A percentile compares a stretch with the other conserved stretches of the same genome.
Conservation (phyloP, 2,113 vertebrate species). For the Microcebus murinus region DNA sequence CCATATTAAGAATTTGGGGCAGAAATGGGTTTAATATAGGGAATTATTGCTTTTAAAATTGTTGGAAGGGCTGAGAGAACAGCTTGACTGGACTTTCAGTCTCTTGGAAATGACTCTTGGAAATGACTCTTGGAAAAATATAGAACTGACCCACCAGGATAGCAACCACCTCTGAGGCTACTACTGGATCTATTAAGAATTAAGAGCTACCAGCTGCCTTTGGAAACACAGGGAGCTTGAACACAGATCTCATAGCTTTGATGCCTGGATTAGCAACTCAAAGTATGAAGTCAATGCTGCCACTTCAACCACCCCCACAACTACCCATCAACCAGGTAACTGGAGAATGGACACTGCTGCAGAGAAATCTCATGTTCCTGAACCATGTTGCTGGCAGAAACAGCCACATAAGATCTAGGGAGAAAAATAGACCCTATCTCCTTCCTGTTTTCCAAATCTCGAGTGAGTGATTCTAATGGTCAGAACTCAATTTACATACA, state of each 20-base stretch:
- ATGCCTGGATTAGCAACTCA: not conserved
- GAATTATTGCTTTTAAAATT: not conserved
- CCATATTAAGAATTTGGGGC: not conserved
- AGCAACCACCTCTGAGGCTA: not conserved
- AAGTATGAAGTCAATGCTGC: not conserved
- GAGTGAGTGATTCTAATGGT: not conserved
- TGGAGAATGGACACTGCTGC: not conserved
- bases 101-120: not conserved
- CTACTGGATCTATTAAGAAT: not conserved
- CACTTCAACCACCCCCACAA: not conserved
- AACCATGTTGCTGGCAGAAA: not conserved
- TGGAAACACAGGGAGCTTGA: not conserved
- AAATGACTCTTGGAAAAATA: not conserved
- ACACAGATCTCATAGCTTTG: not conserved
- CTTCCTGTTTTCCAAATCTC: not conserved
- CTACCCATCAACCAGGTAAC: not conserved
- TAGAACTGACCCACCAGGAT: not conserved
- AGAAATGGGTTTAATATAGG: not conserved
- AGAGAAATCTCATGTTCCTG: not conserved
- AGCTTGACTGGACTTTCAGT: not conserved
- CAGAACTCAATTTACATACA: not conserved
- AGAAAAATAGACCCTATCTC: not conserved
- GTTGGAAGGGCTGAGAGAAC: not conserved
- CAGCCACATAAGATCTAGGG: not conserved
- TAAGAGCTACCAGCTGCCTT: not conserved